Conservation (phyloP, 2,113 vertebrate species). For the Hippocampus abdominalis region DNA sequence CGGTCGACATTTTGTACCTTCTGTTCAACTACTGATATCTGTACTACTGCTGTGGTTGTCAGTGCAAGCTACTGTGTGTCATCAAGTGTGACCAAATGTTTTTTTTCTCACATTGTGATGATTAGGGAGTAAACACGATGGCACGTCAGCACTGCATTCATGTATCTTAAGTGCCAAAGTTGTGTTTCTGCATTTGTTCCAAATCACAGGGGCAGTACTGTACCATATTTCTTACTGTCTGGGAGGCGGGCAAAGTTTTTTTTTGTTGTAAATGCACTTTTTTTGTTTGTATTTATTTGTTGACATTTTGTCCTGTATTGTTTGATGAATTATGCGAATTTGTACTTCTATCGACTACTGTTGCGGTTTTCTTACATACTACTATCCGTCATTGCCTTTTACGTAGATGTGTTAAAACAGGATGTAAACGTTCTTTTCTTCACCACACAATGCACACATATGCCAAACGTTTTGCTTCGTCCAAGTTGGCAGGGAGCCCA, state of each 20-base stretch:
- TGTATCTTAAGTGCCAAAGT: constrained; percentile 1
- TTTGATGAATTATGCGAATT: constrained; percentile 23
- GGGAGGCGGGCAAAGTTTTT: constrained; percentile 7
- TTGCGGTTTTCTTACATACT: constrained; percentile 16
- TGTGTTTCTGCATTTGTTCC: background rate
- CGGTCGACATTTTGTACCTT: constrained; percentile 18
- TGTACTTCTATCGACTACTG: constrained; percentile 17
- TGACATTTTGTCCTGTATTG: constrained; percentile 32
- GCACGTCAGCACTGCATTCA: background rate
- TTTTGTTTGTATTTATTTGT: constrained; percentile 39
- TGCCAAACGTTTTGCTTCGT: constrained; percentile 15
- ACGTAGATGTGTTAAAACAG: background rate
- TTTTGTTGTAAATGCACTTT: constrained; percentile 53
- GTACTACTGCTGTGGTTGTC: constrained; percentile 16
- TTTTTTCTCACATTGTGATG: background rate
- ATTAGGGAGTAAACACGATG: no score
- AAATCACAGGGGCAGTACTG: background rate
- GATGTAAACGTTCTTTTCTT: background rate
- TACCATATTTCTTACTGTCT: background rate
- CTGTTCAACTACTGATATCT: constrained; percentile 26
- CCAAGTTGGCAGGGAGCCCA: constrained; percentile 24
- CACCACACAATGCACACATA: background rate
- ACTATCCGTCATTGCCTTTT: background rate
- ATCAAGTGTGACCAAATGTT: background rate
- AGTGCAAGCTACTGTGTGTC: constrained; percentile 27